Evolutionary conservation across 2,113 vertebrate genomes (phyloP).

Genomic region (Terrapene triunguis): DNA sequence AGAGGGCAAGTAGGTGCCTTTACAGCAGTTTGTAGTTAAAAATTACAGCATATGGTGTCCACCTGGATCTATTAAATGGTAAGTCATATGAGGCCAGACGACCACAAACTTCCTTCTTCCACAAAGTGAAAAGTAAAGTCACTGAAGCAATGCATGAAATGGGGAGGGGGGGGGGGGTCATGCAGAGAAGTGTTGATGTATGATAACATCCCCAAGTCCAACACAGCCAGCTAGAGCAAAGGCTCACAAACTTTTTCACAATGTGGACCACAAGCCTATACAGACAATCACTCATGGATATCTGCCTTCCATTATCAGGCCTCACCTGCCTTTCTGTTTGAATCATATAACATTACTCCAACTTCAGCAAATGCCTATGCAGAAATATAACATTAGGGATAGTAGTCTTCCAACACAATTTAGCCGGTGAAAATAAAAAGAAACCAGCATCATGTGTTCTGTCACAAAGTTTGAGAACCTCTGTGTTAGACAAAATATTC

Average conservation of each 20-base stretch:
- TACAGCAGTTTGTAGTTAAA: not conserved
- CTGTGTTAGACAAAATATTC: not conserved
- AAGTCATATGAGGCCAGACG: not conserved
- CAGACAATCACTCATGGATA: not conserved
- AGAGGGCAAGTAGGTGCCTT: not conserved
- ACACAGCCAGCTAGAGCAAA: not conserved
- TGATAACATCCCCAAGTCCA: not conserved
- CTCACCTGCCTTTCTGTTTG: not conserved
- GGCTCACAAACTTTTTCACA: not conserved
- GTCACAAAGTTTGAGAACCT: not conserved
- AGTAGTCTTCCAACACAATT: not conserved
- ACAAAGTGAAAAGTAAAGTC: not conserved
- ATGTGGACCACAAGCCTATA: not conserved
- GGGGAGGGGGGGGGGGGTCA: not conserved
- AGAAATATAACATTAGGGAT: not conserved
- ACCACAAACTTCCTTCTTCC: not conserved
- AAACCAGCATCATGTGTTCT: not conserved
- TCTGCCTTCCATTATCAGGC: not conserved
- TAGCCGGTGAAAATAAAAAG: not conserved
- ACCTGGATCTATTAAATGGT: not conserved
- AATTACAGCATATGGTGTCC: constrained; percentile 16
- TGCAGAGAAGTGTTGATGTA: not conserved
- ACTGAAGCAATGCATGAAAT: not conserved
- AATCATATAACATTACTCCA: not conserved
- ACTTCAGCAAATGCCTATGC: not conserved